Conservation (phyloP, 1,140 invertebrate genomes). For the Drusus annulatus region DNA sequence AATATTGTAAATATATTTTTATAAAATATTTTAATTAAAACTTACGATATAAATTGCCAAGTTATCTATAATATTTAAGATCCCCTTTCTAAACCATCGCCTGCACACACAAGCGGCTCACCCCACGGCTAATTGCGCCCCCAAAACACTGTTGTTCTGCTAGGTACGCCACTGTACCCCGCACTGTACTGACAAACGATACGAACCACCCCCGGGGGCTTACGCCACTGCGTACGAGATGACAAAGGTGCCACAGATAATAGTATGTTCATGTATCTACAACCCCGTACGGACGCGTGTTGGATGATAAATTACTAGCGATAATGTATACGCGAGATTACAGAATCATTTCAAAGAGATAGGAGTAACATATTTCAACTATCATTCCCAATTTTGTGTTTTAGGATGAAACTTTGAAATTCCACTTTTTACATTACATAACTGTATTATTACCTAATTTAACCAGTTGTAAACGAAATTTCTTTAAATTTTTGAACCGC, state of each 20-base stretch:
- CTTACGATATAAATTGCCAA: too few relatives aligned
- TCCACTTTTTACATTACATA: too few relatives aligned
- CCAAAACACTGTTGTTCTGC: not conserved
- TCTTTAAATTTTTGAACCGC: too few relatives aligned
- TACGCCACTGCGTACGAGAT: conserved; percentile 33
- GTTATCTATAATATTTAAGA: not conserved
- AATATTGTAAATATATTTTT: too few relatives aligned
- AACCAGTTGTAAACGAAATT: too few relatives aligned
- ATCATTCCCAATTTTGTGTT: too few relatives aligned
- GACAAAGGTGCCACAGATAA: conserved; percentile 27
- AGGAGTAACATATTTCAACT: not conserved
- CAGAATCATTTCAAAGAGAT: not conserved
- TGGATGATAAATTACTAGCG: not conserved
- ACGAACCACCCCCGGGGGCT: not conserved
- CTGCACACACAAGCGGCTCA: not conserved
- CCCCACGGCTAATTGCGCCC: conserved; percentile 19
- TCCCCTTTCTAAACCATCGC: not conserved
- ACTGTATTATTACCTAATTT: too few relatives aligned
- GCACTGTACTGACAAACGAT: too few relatives aligned
- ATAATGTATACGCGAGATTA: not conserved
- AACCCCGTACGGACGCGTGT: not conserved
- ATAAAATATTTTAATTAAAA: too few relatives aligned
- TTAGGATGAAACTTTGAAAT: too few relatives aligned
- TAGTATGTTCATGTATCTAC: not conserved
- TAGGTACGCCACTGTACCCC: conserved; percentile 3